Conservation (phyloP, 2,888 invertebrate genomes). For the Ceraclea dissimilis region DNA sequence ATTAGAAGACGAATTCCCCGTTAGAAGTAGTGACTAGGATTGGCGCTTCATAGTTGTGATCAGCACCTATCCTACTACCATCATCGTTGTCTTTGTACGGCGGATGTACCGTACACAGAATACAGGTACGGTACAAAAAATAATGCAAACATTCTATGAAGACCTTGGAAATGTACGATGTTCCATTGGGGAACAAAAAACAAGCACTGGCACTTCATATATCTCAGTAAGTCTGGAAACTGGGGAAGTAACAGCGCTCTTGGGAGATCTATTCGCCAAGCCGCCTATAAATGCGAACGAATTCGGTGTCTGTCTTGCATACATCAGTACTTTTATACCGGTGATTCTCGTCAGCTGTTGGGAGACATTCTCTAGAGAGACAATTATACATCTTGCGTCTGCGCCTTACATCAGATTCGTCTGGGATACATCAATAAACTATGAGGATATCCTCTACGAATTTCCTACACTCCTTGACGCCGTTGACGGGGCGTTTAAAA, state of each 20-base stretch:
- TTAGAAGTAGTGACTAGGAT: no score
- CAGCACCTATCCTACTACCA: no score
- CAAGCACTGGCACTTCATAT: slow-evolving; percentile 14
- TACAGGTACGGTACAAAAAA: not conserved
- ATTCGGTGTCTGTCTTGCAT: not conserved
- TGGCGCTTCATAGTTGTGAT: no score
- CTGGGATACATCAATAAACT: no score
- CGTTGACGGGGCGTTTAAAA: not conserved
- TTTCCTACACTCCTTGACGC: not conserved
- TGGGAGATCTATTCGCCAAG: not conserved
- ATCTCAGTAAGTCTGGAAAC: slow-evolving; percentile 10
- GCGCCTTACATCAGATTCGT: no score
- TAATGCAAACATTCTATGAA: not conserved
- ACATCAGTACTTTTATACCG: not conserved
- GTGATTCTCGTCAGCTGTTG: not conserved
- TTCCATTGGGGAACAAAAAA: slow-evolving; percentile 15
- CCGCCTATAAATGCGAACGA: not conserved
- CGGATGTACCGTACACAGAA: no score
- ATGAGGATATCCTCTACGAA: not conserved
- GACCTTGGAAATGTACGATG: slow-evolving; percentile 8
- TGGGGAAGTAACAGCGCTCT: slow-evolving; percentile 1
- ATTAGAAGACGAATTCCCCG: no score
- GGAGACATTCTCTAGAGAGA: not conserved
- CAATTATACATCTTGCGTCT: not conserved
- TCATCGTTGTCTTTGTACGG: no score